phyloP scores from a whole-genome alignment of 2,113 vertebrate species.

The Lagenorhynchus albirostris region DNA sequence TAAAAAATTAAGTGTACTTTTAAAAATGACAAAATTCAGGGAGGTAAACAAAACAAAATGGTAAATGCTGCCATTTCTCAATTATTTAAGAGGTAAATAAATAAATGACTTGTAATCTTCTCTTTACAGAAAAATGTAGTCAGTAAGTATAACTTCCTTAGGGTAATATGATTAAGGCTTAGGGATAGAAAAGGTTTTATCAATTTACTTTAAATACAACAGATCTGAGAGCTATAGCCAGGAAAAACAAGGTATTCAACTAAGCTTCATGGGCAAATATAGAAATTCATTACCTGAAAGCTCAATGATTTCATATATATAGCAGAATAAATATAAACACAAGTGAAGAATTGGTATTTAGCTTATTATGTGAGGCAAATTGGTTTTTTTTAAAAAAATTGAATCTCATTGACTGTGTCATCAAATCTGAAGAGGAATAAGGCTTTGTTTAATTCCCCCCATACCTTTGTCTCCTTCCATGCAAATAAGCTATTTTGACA shows the following conservation, averaged over 20 bases:
- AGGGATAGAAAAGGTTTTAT: background rate
- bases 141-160: background rate
- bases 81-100: background rate
- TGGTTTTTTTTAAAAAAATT: background rate
- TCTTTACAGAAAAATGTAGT: background rate
- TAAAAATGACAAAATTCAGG: slow-evolving; percentile 4
- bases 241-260: background rate
- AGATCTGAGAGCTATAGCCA: background rate
- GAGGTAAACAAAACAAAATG: background rate
- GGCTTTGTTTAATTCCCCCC: background rate
- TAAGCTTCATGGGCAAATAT: background rate
- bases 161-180: background rate
- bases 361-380: background rate
- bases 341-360: background rate
- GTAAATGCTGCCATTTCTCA: background rate
- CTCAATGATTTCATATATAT: background rate
- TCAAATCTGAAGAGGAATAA: background rate
- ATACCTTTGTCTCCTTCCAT: background rate
- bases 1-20: background rate
- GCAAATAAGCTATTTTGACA: background rate
- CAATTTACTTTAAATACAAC: slow-evolving; percentile 21
- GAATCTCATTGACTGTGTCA: background rate
- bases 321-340: background rate
- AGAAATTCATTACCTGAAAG: background rate
- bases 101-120: background rate